phyloP scores from a whole-genome alignment of 2,797 vertebrate species.

The Nannoperca australis region DNA sequence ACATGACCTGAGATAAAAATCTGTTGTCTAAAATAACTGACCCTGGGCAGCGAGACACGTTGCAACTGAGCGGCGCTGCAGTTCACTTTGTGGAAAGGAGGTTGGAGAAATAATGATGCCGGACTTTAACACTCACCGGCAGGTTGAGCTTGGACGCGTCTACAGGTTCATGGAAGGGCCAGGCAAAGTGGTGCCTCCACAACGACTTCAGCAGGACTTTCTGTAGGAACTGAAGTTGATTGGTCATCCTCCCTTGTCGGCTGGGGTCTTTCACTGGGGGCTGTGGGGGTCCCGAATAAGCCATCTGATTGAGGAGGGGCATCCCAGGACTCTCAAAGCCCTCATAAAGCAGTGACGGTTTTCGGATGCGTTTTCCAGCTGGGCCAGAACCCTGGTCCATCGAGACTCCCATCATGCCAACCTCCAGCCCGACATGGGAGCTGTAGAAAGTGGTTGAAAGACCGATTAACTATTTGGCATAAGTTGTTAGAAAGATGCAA shows the following conservation, averaged over 20 bases:
- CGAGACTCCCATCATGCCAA: constrained; percentile 74
- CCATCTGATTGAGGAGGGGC: constrained; percentile 81
- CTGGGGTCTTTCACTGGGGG: constrained; percentile 89
- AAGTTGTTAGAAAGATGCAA: neutral
- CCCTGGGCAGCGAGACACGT: neutral
- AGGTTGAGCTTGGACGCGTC: constrained; percentile 90
- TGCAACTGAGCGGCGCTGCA: neutral
- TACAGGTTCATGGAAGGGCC: constrained; percentile 95
- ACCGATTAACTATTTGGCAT: constrained; percentile 12
- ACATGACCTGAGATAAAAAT: neutral
- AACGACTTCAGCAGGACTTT: constrained; percentile 93
- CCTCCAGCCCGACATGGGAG: constrained; percentile 78
- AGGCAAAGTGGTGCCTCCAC: constrained; percentile 96
- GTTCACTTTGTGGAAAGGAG: neutral
- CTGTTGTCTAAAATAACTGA: neutral
- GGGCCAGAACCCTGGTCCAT: constrained; percentile 85
- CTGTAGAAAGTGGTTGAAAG: constrained; percentile 72
- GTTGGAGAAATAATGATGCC: neutral
- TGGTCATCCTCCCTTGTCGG: constrained; percentile 91
- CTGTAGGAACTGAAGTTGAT: constrained; percentile 95
- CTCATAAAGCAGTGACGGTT: constrained; percentile 95
- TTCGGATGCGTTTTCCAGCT: constrained; percentile 93
- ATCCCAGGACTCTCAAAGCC: constrained; percentile 94
- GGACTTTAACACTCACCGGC: constrained; percentile 84
- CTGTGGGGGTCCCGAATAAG: constrained; percentile 79